A percentile compares a stretch with the other conserved stretches of the same genome.
Conservation (phyloP, 2,113 vertebrate genomes). For the Etheostoma cragini region DNA sequence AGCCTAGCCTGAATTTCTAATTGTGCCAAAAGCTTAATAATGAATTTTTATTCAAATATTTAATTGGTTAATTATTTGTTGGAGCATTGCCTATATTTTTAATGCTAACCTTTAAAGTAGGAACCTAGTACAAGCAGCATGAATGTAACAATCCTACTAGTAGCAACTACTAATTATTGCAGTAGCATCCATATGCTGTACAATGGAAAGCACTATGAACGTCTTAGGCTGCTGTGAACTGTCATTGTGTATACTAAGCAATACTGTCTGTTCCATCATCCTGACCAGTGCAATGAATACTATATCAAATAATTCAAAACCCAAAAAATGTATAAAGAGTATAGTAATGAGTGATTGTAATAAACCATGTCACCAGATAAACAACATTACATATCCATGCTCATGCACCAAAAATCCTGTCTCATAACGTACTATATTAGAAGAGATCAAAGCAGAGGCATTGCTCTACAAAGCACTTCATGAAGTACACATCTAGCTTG, state of each 20-base stretch:
- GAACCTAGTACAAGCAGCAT: neutral
- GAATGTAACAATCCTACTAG: neutral
- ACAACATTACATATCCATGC: neutral
- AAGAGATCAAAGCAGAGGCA: slow-evolving; percentile 1
- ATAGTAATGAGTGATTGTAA: neutral
- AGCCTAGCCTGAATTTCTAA: neutral
- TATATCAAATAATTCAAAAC: neutral
- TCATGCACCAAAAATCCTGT: neutral
- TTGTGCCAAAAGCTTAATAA: neutral
- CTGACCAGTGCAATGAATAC: neutral
- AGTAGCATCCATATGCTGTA: neutral
- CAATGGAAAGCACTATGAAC: neutral
- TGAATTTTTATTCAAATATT: neutral
- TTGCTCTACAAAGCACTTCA: neutral
- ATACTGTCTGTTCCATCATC: neutral
- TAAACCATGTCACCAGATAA: neutral
- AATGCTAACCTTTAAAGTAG: neutral
- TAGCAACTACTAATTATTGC: neutral
- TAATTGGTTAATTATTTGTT: neutral
- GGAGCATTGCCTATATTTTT: neutral
- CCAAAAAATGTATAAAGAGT: neutral
- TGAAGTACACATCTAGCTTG: neutral
- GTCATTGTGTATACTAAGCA: neutral
- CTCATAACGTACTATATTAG: neutral
- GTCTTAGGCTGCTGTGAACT: neutral